Evolutionary conservation across 35 echinoderm and acorn worm species (phyloP).

Genomic region (Patiria miniata): DNA sequence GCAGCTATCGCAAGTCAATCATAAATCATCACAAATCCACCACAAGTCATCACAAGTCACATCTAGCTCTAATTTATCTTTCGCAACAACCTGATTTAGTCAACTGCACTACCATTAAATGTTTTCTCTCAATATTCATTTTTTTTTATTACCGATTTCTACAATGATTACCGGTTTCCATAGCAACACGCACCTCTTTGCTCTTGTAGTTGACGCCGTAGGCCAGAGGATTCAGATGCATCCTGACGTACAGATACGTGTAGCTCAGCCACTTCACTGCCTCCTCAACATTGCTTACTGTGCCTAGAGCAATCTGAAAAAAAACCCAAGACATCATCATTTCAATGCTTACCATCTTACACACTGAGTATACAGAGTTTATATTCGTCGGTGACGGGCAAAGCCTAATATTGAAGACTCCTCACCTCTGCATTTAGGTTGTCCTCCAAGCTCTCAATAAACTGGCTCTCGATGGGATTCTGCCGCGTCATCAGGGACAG

Average conservation of each 20-base stretch:
- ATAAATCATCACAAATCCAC: too few species aligned
- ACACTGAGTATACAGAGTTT: too few species aligned
- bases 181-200: conserved; percentile 53
- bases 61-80: too few species aligned
- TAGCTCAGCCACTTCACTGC: conserved; percentile 93
- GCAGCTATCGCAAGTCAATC: too few species aligned
- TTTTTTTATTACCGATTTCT: too few species aligned
- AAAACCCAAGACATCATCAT: neutral
- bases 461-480: conserved; percentile 98
- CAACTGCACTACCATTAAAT: too few species aligned
- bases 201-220: conserved; percentile 86
- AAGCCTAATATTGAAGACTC: too few species aligned
- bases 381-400: too few species aligned
- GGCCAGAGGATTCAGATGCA: conserved; percentile 89
- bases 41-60: too few species aligned
- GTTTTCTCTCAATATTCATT: too few species aligned
- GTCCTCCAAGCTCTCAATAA: conserved; percentile 73
- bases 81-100: too few species aligned
- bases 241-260: conserved; percentile 85
- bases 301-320: conserved; percentile 82
- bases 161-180: too few species aligned
- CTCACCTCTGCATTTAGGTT: conserved; percentile 98
- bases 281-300: conserved; percentile 95
- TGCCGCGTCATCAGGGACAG: conserved; percentile 90
- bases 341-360: neutral